A percentile compares a stretch with the other conserved stretches of the same genome.
These are phyloP conservation scores for Lithophane socia DNA, from an alignment of 2,888 invertebrate species.

Conservation along the genomic window DNA sequence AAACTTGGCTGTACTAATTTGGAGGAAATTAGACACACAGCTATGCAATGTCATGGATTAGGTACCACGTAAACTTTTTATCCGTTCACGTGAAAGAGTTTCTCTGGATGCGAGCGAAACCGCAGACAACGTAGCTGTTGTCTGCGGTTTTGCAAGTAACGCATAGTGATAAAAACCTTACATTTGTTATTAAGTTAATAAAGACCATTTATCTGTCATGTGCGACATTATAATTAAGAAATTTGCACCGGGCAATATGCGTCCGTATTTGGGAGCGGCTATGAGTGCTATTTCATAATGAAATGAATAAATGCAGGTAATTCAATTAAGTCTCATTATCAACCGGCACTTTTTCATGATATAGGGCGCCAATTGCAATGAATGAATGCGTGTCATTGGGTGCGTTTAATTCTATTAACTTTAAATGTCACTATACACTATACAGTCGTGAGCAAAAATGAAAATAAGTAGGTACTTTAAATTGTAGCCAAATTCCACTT, in stretches of 20 bases:
- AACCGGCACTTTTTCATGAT: constrained; percentile 49
- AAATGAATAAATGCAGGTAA: constrained; percentile 68
- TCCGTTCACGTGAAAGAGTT: background rate
- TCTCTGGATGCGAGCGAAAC: background rate
- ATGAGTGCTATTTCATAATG: constrained; percentile 63
- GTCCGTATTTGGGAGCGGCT: constrained; percentile 58
- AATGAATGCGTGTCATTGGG: constrained; percentile 40
- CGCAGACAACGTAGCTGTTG: background rate
- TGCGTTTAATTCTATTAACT: constrained; percentile 40
- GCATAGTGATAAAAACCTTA: constrained; percentile 2
- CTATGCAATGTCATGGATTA: background rate
- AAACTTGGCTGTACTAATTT: background rate
- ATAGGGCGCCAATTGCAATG: constrained; percentile 32
- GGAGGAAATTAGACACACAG: background rate
- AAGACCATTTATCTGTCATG: constrained; percentile 49
- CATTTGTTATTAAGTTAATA: constrained; percentile 39
- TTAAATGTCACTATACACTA: constrained; percentile 12
- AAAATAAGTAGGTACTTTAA: background rate
- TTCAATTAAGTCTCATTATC: constrained; percentile 60
- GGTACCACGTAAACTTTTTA: background rate
- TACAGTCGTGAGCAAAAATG: constrained; percentile 5
- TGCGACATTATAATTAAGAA: constrained; percentile 57
- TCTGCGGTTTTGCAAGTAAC: background rate
- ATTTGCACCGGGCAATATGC: constrained; percentile 54
- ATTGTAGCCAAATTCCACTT: background rate